Evolutionary conservation across 1,140 invertebrate genomes (phyloP), one percentile per base, ranked within the genome.

Genomic region (Trichomalopsis sarcophagae): DNA sequence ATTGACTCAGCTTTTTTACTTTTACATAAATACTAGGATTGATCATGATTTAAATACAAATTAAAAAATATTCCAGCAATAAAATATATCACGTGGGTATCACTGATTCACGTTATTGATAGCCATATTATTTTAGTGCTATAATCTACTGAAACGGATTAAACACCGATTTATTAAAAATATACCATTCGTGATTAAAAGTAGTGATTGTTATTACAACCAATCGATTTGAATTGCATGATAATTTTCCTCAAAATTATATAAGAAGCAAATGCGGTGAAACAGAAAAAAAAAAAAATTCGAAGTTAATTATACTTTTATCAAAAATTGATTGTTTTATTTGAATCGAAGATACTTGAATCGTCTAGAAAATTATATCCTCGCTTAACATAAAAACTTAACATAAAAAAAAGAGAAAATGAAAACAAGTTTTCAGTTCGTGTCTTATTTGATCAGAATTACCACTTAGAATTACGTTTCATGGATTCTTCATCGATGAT

Each of bases 11-110:
- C 55, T 62, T 27, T 11, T 14, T 75, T 23, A 68, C 11, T 83
- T 55, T 13, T 21, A 11, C 33, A 66, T 71, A 69, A 78, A 66
- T 44, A 82, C 30, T 76, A 84, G 50, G 10, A 71, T n/a, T 68
- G 11, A 82, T 14, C n/a, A 21, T 75, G 21, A n/a, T 83, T 69
- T 30, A 69, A 77, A 71, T 50, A 84, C 3, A 68, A 84, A 55
- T n/a, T 78, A 78, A 84, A 84, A 78, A 33, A 33, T 27, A 55
- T 50, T 36, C 2, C 44, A 68, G 30, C 30, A 55, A 21, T 33
- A 13, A 50, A 77, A 50, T 55, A 77, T 69, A 77, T 77, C 62
- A 83, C 33, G 13, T 81, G 10, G 21, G 36, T 27, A 74, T 55
- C 23, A 74, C 23, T 21, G 23, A 21, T 82, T 62, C 40, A 2